Conservation (phyloP, 2,888 invertebrate genomes). For the Lycaena phlaeas region DNA sequence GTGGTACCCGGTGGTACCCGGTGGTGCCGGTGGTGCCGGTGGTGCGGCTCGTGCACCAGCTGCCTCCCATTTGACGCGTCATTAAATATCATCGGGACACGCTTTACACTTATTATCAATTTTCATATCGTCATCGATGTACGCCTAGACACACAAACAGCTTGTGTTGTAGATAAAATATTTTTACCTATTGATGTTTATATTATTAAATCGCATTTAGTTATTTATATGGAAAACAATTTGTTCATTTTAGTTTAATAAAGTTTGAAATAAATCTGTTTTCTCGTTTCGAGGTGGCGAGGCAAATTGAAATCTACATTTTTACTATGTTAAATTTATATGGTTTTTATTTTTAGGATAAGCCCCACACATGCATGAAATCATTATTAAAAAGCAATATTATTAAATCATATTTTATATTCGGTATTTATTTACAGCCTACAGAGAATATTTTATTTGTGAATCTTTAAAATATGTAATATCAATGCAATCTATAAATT, state of each 20-base stretch:
- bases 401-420: too few species aligned
- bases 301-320: too few species aligned
- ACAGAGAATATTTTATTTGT: not conserved
- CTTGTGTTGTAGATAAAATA: not conserved
- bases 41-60: not conserved
- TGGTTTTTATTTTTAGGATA: too few species aligned
- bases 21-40: not conserved
- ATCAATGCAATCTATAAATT: slow-evolving; percentile 31
- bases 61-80: slow-evolving; percentile 43
- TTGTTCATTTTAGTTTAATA: too few species aligned
- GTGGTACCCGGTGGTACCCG: not conserved
- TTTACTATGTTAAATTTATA: too few species aligned
- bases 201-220: too few species aligned
- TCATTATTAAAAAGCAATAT: too few species aligned
- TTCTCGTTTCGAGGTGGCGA: too few species aligned
- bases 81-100: slow-evolving; percentile 49
- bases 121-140: slow-evolving; percentile 29
- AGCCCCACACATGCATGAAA: too few species aligned
- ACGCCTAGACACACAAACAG: not conserved
- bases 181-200: not conserved
- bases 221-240: too few species aligned
- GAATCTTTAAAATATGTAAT: not conserved
- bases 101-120: slow-evolving; percentile 63
- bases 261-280: too few species aligned
- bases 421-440: too few species aligned